Conservation (phyloP, 1,140 invertebrate genomes). For the Musca domestica region DNA sequence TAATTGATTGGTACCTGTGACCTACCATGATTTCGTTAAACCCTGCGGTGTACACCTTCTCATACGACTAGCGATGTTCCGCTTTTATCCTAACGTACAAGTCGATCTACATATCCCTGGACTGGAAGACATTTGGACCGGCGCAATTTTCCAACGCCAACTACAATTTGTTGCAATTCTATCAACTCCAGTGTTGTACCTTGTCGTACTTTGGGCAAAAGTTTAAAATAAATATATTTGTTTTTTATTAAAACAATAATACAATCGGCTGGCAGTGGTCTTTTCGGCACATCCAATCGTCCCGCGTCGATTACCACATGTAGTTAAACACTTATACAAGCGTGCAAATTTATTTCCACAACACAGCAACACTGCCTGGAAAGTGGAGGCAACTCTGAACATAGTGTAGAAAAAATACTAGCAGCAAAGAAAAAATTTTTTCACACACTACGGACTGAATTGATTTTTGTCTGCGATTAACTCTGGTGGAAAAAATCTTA, state of each 20-base stretch:
- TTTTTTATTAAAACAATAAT: too few relatives aligned
- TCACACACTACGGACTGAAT: slow-evolving; percentile 27
- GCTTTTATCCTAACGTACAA: not conserved
- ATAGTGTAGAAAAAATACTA: slow-evolving; percentile 19
- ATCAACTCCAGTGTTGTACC: not conserved
- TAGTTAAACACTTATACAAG: too few relatives aligned
- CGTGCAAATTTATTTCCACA: not conserved
- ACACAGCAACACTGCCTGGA: slow-evolving; percentile 6
- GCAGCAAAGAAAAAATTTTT: slow-evolving; percentile 24
- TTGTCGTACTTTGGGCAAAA: not conserved
- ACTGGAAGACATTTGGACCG: slow-evolving; percentile 17
- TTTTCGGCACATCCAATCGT: too few relatives aligned
- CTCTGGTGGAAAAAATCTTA: slow-evolving; percentile 27
- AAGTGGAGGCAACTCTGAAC: not conserved
- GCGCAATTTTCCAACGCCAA: slow-evolving; percentile 21
- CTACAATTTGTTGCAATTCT: not conserved
- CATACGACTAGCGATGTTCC: too few relatives aligned
- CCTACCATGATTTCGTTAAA: too few relatives aligned
- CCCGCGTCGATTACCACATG: too few relatives aligned
- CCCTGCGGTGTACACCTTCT: too few relatives aligned
- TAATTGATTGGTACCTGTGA: too few relatives aligned
- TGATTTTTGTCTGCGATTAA: slow-evolving; percentile 29
- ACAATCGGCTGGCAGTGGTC: too few relatives aligned
- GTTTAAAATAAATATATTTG: too few relatives aligned
- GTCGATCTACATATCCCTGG: not conserved